Evolutionary conservation across 2,797 vertebrate species (phyloP), one percentile per base, ranked within the genome.

Genomic region (Crocodylus rhombifer): DNA sequence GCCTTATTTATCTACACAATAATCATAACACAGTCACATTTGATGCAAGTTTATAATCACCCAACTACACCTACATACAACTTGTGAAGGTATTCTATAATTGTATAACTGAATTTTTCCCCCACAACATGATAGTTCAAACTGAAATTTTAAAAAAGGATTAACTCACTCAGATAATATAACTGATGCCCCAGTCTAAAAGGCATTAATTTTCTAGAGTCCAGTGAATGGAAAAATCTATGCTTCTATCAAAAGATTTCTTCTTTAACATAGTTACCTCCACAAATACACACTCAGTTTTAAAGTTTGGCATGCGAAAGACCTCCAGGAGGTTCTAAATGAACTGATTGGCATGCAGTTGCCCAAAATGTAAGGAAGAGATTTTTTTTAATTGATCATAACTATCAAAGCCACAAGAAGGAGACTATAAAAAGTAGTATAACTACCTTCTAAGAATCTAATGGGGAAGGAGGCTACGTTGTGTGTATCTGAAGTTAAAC

Each of bases 401-500:
- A 97, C 92, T 98, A 97, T 97, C 93, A 97, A 98, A 98, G 97
- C 95, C 97, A 98, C 96, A 98, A 98, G 97, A 98, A 98, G 96
- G 97, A 98, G 97, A 98, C 98, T 98, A 96, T 97, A 98, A 98
- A 97, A 97, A 96, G 97, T 96, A 95, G 84, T 92, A 98, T 98
- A 98, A 98, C 98, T 98, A 98, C 98, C 98, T 98, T 98, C 98
- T 98, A 98, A 98, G 97, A 97, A 98, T 97, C 98, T 98, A 98
- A 98, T 97, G 95, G 98, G 98, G 97, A 97, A 98, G 98, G 97
- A 97, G 96, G 97, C 98, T 98, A 98, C 97, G 97, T 98, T 98
- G 98, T 98, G 98, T 98, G 98, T 98, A 98, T 98, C 98, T 98
- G 98, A 98, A 98, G 98, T 98, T 97, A 98, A 98, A 98, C 98